These are phyloP conservation scores for Montipora capitata DNA, from an alignment of 92 coral and sea anemone species.

Conservation along the genomic window DNA sequence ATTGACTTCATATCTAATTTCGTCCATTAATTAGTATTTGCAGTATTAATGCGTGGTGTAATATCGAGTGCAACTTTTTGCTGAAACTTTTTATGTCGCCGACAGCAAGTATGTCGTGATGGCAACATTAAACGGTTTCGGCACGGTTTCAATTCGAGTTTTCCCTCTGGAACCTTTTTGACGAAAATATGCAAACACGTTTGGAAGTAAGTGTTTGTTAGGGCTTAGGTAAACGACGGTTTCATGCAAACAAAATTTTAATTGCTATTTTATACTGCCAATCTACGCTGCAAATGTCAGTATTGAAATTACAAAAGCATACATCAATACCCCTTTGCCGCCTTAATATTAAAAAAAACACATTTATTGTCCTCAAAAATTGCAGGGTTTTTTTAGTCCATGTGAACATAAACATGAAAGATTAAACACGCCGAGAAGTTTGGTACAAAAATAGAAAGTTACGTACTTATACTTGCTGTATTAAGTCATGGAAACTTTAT, in stretches of 20 bases:
- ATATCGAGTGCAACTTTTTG: conserved; percentile 1
- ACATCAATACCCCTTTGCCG: too few species aligned
- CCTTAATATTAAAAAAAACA: too few species aligned
- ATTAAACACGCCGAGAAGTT: background rate
- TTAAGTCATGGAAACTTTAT: too few species aligned
- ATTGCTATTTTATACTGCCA: conserved; percentile 13
- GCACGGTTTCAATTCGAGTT: too few species aligned
- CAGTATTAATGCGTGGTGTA: background rate
- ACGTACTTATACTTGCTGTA: too few species aligned
- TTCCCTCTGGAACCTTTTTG: background rate
- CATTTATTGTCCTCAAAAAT: background rate
- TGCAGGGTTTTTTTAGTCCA: background rate
- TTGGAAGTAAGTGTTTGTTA: background rate
- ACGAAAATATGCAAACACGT: conserved; percentile 17
- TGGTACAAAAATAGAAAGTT: background rate
- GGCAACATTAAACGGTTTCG: conserved; percentile 8
- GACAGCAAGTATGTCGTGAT: conserved; percentile 8
- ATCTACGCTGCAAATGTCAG: background rate
- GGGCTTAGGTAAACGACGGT: background rate
- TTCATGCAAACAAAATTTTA: background rate
- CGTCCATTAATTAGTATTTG: background rate
- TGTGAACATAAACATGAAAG: background rate
- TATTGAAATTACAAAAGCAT: too few species aligned
- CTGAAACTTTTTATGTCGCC: background rate
- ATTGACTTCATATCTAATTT: conserved; percentile 4